Percentiles rank a stretch among this genome's conserved stretches.
Evolutionary conservation across 35 echinoderm and acorn worm species (phyloP).

Genomic region (Diadema setosum): DNA sequence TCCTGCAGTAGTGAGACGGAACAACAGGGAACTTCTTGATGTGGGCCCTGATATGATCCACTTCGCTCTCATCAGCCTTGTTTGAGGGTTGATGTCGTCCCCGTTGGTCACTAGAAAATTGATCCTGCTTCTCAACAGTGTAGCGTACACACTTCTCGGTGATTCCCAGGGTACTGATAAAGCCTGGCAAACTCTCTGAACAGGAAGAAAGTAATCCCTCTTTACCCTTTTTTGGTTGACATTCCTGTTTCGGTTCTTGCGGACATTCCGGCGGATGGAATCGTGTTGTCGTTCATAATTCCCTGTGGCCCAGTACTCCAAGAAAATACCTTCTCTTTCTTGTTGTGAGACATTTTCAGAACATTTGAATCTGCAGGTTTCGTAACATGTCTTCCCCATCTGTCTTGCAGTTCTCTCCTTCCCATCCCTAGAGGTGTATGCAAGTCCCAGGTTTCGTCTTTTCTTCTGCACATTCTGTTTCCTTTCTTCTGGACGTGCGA

Average conservation of each 20-base stretch:
- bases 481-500: background rate
- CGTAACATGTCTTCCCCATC: background rate
- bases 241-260: background rate
- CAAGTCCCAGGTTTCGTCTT: background rate
- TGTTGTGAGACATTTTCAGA: background rate
- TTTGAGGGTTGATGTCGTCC: background rate
- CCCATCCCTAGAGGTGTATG: conserved; percentile 12
- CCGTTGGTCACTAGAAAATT: background rate
- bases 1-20: conserved; percentile 6
- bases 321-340: background rate
- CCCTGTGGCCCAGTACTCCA: background rate
- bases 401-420: background rate
- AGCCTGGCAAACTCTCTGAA: background rate
- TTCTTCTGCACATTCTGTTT: conserved; percentile 4
- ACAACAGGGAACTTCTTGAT: conserved; percentile 4
- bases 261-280: background rate
- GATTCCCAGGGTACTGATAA: background rate
- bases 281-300: background rate
- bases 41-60: background rate
- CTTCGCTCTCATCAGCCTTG: background rate
- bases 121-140: background rate
- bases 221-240: background rate
- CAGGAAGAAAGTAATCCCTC: background rate
- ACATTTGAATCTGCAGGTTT: background rate
- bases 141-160: background rate